Conservation (phyloP, 2,113 vertebrate species). For the Mesembrinibis cayennensis region DNA sequence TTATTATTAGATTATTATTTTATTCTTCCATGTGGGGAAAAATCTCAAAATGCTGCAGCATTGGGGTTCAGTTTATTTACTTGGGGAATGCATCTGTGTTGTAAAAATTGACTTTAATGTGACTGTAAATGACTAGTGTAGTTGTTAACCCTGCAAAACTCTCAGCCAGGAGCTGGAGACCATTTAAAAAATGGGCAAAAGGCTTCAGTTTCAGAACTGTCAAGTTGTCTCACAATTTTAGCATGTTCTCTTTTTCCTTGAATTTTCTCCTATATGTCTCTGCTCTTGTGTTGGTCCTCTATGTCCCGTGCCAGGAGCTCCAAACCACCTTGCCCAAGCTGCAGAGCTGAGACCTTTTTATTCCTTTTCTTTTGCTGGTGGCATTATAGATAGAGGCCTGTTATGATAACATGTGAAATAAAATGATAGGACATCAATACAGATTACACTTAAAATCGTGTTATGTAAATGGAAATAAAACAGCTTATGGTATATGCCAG, state of each 20-base stretch:
- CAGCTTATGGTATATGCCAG: neutral
- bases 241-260: neutral
- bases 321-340: neutral
- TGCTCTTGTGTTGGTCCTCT: neutral
- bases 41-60: neutral
- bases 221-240: neutral
- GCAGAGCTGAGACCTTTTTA: neutral
- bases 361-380: neutral
- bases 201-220: neutral
- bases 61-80: neutral
- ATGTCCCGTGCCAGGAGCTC: neutral
- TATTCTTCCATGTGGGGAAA: neutral
- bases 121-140: neutral
- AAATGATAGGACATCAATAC: conserved; percentile 11
- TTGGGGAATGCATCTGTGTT: rapidly evolving
- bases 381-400: neutral
- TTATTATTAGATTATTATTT: neutral
- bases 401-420: neutral
- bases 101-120: neutral
- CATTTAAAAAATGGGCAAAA: neutral
- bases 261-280: neutral
- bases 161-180: neutral
- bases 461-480: conserved; percentile 36
- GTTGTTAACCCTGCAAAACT: neutral
- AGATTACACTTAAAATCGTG: conserved; percentile 35